phyloP scores from a whole-genome alignment of 2,888 invertebrate species.

The Apotomis betuletana region DNA sequence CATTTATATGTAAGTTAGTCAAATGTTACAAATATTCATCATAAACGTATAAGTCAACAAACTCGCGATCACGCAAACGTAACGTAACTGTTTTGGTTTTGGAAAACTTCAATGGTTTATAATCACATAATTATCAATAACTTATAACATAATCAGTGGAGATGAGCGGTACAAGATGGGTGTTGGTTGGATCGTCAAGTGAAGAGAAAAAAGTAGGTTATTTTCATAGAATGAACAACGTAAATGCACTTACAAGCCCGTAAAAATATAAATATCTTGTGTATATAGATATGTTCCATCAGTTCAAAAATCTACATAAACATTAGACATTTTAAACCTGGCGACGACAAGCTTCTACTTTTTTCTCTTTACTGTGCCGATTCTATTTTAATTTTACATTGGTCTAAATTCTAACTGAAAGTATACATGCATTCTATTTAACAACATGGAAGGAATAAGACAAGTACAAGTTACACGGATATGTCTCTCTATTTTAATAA shows the following conservation, averaged over 20 bases:
- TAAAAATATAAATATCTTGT: too few species aligned
- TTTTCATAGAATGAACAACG: neutral
- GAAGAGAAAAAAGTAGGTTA: conserved; percentile 17
- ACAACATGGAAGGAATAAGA: conserved; percentile 27
- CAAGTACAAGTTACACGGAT: conserved; percentile 21
- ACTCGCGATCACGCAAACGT: conserved; percentile 34
- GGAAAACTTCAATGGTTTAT: conserved; percentile 75
- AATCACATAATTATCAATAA: conserved; percentile 67
- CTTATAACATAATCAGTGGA: conserved; percentile 36
- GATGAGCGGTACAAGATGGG: conserved; percentile 6
- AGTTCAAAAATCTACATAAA: neutral
- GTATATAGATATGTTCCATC: too few species aligned
- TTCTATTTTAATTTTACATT: conserved; percentile 5
- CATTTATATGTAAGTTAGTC: conserved; percentile 20
- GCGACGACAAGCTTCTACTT: neutral
- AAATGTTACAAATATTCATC: conserved; percentile 29
- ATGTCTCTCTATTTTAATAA: conserved; percentile 34
- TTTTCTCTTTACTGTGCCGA: conserved; percentile 4
- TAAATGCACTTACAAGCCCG: neutral
- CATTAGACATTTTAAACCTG: neutral
- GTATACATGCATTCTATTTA: conserved; percentile 2
- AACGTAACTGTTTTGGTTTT: conserved; percentile 65
- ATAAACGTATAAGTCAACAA: conserved; percentile 41
- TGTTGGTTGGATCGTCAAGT: neutral
- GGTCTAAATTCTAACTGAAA: conserved; percentile 6